These are phyloP conservation scores for Pica pica DNA, from an alignment of 2,113 vertebrate species.

Conservation along the genomic window DNA sequence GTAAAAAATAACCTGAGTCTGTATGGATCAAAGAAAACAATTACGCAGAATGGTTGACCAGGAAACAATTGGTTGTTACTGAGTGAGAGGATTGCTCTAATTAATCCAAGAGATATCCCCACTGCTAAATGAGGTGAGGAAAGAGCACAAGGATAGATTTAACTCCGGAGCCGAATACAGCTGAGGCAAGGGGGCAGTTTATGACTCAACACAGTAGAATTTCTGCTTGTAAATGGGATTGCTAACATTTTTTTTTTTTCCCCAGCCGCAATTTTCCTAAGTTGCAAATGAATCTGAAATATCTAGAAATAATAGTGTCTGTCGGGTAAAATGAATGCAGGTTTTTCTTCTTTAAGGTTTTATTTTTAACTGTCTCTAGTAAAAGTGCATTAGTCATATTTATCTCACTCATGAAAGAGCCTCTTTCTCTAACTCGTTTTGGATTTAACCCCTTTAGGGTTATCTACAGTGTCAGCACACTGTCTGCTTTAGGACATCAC, in stretches of 20 bases:
- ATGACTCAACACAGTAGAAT: constrained; percentile 49
- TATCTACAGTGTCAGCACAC: not conserved
- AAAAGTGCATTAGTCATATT: constrained; percentile 53
- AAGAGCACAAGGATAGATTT: constrained; percentile 35
- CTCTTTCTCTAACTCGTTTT: not conserved
- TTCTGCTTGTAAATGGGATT: constrained; percentile 36
- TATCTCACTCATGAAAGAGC: constrained; percentile 33
- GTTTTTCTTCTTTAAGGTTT: constrained; percentile 50
- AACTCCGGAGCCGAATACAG: constrained; percentile 27
- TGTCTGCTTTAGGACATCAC: not conserved
- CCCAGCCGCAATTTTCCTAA: constrained; percentile 35
- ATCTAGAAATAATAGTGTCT: constrained; percentile 55
- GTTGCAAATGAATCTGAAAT: constrained; percentile 52
- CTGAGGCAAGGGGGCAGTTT: constrained; percentile 61
- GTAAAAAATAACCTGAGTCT: not conserved
- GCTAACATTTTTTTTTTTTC: not conserved
- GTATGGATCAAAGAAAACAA: constrained; percentile 55
- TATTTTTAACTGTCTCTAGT: constrained; percentile 59
- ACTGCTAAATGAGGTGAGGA: constrained; percentile 70
- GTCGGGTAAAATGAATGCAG: constrained; percentile 12
- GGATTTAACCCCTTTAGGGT: constrained; percentile 21
- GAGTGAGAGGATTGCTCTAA: constrained; percentile 56
- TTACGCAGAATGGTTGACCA: constrained; percentile 28
- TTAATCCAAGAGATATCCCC: constrained; percentile 71
- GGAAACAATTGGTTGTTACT: constrained; percentile 63